Conservation (phyloP, 2,797 vertebrate species). For the Helarctos malayanus region DNA sequence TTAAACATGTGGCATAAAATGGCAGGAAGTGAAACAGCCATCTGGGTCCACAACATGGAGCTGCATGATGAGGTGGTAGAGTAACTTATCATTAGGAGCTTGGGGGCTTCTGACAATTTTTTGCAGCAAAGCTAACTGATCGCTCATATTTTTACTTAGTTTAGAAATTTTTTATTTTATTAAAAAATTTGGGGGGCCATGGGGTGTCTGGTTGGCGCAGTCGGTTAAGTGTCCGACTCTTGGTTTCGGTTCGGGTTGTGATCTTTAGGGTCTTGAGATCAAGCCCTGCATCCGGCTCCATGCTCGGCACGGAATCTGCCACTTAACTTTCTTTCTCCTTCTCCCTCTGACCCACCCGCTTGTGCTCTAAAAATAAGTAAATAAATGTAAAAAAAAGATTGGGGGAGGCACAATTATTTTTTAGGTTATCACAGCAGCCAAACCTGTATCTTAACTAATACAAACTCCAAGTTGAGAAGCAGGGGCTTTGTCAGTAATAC, state of each 20-base stretch:
- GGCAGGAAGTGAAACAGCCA: not conserved
- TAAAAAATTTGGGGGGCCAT: not conserved
- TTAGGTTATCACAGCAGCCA: not conserved
- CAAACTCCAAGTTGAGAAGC: not conserved
- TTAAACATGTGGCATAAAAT: not conserved
- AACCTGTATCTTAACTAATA: not conserved
- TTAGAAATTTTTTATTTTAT: not conserved
- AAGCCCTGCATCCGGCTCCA: not conserved
- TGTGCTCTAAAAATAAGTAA: not conserved
- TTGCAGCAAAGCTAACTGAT: not conserved
- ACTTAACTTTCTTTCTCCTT: not conserved
- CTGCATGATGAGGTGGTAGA: not conserved
- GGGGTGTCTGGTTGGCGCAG: not conserved
- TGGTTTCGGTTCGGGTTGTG: not conserved
- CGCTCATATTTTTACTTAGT: not conserved
- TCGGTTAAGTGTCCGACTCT: not conserved
- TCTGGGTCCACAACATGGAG: not conserved
- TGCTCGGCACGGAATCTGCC: not conserved
- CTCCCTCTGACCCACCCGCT: not conserved
- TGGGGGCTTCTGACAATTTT: not conserved
- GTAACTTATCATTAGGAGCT: not conserved
- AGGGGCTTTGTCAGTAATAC: not conserved
- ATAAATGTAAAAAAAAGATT: not conserved
- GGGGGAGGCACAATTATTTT: not conserved
- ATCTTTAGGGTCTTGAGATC: not conserved